Evolutionary conservation across 2,797 vertebrate species (phyloP), one percentile per base, ranked within the genome.

Genomic region (Myotis daubentonii): DNA sequence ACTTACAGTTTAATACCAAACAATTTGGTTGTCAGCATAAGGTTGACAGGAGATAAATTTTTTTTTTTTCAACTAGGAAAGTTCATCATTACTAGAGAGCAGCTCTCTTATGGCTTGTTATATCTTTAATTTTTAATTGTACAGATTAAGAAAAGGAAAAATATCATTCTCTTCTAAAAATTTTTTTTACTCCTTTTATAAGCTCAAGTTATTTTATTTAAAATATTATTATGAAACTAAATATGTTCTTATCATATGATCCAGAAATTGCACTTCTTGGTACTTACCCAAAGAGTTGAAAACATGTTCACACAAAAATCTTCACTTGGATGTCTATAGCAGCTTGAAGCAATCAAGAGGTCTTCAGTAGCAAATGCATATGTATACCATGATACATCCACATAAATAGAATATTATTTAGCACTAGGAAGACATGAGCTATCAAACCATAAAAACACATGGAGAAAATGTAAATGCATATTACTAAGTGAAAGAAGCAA

Each of bases 321-420:
- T 78, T 33, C 60, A 72, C 11, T 11, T 49, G 22, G 8, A 51
- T 84, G 4, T 89, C 75, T 60, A 41, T 25, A 76, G 25, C n/a
- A 49, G 25, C 22, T 89, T 89, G 74, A 49, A 38, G 13, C n/a
- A 83, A 20, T 1, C n/a, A 51, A 13, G 9, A 71, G 49, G 6
- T 76, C 41, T 71, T 38, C 30, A 71, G 16, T 41, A 60, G 62
- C 62, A 28, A 51, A 72, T 81, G 30, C 68, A 74, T 74, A 51
- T 38, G 12, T 51, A 60, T 76, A 89, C 20, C 82, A 15, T 25
- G 72, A 25, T 41, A 51, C 41, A 28, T 70, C 25, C 49, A 70
- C 57, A 78, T 53, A 89, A 89, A 30, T 84, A 28, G n/a, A 60
- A 89, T 89, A 70, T 60, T 70, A 89, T 41, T 83, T 51, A 76